Evolutionary conservation across 1,140 invertebrate genomes (phyloP).

Genomic region (Pseudomyrmex pallidus): DNA sequence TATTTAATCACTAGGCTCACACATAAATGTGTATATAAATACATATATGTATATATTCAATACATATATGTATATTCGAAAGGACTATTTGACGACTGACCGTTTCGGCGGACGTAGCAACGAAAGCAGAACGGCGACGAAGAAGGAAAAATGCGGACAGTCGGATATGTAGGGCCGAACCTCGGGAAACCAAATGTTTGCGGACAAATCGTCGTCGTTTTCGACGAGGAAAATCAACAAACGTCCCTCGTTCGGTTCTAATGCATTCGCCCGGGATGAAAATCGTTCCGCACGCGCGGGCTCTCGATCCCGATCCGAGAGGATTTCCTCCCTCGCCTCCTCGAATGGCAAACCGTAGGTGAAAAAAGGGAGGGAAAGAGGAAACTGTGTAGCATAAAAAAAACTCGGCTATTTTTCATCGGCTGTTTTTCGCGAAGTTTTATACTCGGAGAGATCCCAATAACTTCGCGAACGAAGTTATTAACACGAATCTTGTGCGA

Average conservation of each 20-base stretch:
- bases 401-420: conserved; percentile 14
- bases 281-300: conserved; percentile 62
- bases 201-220: conserved; percentile 72
- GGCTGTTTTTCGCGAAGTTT: conserved; percentile 8
- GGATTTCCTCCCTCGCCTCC: not conserved
- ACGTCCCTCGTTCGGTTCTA: conserved; percentile 59
- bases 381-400: conserved; percentile 12
- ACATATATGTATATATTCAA: not conserved
- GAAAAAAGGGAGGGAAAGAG: too few species aligned
- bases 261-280: conserved; percentile 60
- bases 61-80: not conserved
- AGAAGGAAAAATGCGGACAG: conserved; percentile 66
- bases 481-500: conserved; percentile 7
- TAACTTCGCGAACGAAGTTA: not conserved
- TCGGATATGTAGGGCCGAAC: conserved; percentile 60
- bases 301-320: conserved; percentile 33
- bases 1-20: conserved; percentile 54
- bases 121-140: not conserved
- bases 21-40: not conserved
- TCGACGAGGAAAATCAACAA: conserved; percentile 71
- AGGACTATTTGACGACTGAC: conserved; percentile 29
- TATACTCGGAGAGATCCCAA: not conserved
- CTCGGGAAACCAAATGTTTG: conserved; percentile 71
- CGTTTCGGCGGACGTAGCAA: not conserved
- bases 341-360: not conserved